phyloP scores from a whole-genome alignment of 2,888 invertebrate genomes.

The Sturmia bella region DNA sequence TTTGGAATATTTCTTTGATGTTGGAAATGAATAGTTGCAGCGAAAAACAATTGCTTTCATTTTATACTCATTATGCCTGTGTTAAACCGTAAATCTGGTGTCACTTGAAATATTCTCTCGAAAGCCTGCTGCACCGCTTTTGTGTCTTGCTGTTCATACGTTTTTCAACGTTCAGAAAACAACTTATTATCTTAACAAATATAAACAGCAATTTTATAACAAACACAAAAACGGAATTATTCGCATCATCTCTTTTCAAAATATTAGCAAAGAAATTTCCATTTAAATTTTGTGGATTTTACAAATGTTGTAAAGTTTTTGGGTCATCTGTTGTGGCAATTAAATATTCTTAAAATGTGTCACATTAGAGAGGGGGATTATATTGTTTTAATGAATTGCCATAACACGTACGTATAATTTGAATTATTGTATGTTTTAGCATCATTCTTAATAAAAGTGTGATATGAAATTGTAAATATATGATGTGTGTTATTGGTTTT shows the following conservation, averaged over 20 bases:
- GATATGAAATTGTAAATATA: no score
- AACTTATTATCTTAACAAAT: conserved; percentile 8
- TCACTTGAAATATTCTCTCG: conserved; percentile 25
- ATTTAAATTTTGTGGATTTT: conserved; percentile 16
- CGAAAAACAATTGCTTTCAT: conserved; percentile 14
- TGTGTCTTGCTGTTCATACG: background rate
- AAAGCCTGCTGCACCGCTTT: conserved; percentile 1
- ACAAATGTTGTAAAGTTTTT: conserved; percentile 30
- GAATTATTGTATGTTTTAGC: no score
- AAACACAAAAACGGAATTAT: background rate
- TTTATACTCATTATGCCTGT: conserved; percentile 23
- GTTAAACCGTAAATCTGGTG: conserved; percentile 9
- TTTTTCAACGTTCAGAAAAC: background rate
- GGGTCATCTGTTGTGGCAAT: conserved; percentile 43
- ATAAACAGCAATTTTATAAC: background rate
- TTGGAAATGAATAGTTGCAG: background rate
- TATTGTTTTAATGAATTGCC: conserved; percentile 15
- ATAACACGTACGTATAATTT: background rate
- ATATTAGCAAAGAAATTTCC: conserved; percentile 15
- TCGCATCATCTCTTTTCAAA: conserved; percentile 17
- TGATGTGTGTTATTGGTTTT: no score
- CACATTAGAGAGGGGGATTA: conserved; percentile 31
- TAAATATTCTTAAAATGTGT: conserved; percentile 32
- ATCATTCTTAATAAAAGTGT: no score
- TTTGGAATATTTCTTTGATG: background rate